Percentiles rank a stretch among this genome's conserved stretches.
phyloP scores from a whole-genome alignment of 92 coral and sea anemone genomes.

The Zoanthus gigantus region DNA sequence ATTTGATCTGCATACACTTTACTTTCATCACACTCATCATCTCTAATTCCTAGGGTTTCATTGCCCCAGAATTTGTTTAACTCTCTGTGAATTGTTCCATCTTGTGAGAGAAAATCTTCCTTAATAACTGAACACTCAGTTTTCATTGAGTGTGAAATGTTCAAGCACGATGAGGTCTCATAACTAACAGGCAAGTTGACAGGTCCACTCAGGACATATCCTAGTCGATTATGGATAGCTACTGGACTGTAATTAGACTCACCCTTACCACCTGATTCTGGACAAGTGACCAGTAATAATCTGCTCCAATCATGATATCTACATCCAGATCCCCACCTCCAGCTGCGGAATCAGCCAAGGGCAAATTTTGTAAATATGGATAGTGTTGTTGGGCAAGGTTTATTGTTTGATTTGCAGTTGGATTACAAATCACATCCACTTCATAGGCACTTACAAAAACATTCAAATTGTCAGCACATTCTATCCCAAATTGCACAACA shows the following conservation, averaged over 20 bases:
- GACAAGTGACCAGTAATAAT: conserved; percentile 48
- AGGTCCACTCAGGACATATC: conserved; percentile 48
- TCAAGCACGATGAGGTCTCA: conserved; percentile 22
- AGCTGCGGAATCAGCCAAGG: conserved; percentile 33
- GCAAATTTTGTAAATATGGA: conserved; percentile 39
- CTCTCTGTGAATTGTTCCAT: conserved; percentile 20
- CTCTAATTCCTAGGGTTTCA: conserved; percentile 44
- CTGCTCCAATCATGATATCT: conserved; percentile 50
- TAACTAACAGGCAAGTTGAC: background rate
- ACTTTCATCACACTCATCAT: conserved; percentile 16
- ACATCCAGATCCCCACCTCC: conserved; percentile 23
- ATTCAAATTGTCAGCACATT: conserved; percentile 14
- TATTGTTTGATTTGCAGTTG: conserved; percentile 29
- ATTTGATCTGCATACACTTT: conserved; percentile 35
- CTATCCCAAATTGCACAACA: conserved; percentile 8
- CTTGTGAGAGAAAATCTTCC: conserved; percentile 32
- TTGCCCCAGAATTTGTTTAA: conserved; percentile 40
- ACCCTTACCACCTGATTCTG: conserved; percentile 48
- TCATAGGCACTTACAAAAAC: conserved; percentile 36
- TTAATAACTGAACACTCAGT: conserved; percentile 24
- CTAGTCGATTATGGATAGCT: conserved; percentile 41
- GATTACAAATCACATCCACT: conserved; percentile 35
- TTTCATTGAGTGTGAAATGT: conserved; percentile 37
- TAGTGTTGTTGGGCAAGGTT: conserved; percentile 36
- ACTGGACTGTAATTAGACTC: conserved; percentile 50